Evolutionary conservation across 2,888 invertebrate species (phyloP), one percentile per base, ranked within the genome.

Genomic region (Thera britannica): DNA sequence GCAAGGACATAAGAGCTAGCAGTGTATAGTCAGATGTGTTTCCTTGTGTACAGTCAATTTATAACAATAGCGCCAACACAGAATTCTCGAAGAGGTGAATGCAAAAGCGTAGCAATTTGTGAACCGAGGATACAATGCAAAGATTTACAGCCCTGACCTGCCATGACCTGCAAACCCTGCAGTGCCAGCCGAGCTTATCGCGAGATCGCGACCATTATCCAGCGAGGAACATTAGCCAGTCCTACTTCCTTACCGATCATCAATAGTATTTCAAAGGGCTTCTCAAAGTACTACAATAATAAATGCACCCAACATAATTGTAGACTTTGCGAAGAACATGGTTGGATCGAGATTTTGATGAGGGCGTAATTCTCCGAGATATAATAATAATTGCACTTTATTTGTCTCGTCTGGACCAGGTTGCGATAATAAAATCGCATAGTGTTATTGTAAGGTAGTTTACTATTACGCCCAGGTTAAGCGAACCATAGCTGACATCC

Each of bases 121-220:
- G 44, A 59, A n/a, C 46, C 48, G 48, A 65, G 63, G 62, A 63
- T 60, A 72, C 68, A 68, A 68, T 61, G 54, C 65, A 46, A 65
- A 60, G 60, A 70, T 76, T 70, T 73, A 76, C 65, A 49, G 68
- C 62, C 71, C 62, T 72, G 72, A 70, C 61, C 71, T 66, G 67
- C 46, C 67, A 35, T 62, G 71, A 69, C 67, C 69, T 59, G 67
- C 23, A 67, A 68, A 61, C 62, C 65, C 59, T 62, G 64, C 64
- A 57, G 65, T 71, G 57, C 65, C 67, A 67, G 60, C 59, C 66
- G 51, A 59, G 58, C 74, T 72, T 75, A 74, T 71, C 72, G 72
- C 60, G 65, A 61, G 67, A 56, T 64, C 60, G 64, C 54, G 41
- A 63, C 61, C 60, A 62, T 63, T 68, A 65, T 65, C 62, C 68